Percentiles rank a stretch among this genome's conserved stretches.
phyloP scores from a whole-genome alignment of 2,113 vertebrate species.

The Periophthalmodon schlosseri region DNA sequence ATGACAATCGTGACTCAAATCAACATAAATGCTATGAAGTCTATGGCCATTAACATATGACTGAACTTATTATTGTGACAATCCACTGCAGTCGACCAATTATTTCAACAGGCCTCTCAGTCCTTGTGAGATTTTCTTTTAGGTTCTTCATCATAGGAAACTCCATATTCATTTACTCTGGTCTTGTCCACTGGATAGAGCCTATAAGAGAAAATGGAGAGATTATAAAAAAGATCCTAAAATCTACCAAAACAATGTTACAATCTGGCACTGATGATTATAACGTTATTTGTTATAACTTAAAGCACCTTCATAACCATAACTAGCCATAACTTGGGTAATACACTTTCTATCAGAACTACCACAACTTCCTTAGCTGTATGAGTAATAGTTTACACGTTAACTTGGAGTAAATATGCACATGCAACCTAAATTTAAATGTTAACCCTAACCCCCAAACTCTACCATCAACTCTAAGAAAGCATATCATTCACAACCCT shows the following conservation, averaged over 20 bases:
- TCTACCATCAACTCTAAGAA: too few species aligned
- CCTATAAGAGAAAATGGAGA: slow-evolving; percentile 71
- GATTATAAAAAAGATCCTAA: background rate
- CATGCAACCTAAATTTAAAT: background rate
- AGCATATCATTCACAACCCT: background rate
- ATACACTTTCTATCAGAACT: background rate
- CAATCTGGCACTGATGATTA: too few species aligned
- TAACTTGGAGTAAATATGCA: background rate
- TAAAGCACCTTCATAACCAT: too few species aligned
- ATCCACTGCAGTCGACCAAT: background rate
- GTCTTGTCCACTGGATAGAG: slow-evolving; percentile 98
- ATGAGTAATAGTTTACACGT: background rate
- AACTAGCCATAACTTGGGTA: background rate
- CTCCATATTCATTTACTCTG: slow-evolving; percentile 94
- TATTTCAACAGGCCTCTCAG: slow-evolving; percentile 34
- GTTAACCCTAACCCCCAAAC: too few species aligned
- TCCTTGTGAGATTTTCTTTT: slow-evolving; percentile 83
- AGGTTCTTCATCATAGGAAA: slow-evolving; percentile 88
- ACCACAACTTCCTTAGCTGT: background rate
- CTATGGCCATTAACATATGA: background rate
- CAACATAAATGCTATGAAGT: background rate
- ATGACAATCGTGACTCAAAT: background rate
- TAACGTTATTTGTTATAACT: too few species aligned
- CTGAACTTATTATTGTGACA: background rate
- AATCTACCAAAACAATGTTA: too few species aligned